Percentiles rank a stretch among this genome's conserved stretches.
These are phyloP conservation scores for Tachycineta bicolor DNA, from an alignment of 2,113 vertebrate genomes.

Conservation along the genomic window DNA sequence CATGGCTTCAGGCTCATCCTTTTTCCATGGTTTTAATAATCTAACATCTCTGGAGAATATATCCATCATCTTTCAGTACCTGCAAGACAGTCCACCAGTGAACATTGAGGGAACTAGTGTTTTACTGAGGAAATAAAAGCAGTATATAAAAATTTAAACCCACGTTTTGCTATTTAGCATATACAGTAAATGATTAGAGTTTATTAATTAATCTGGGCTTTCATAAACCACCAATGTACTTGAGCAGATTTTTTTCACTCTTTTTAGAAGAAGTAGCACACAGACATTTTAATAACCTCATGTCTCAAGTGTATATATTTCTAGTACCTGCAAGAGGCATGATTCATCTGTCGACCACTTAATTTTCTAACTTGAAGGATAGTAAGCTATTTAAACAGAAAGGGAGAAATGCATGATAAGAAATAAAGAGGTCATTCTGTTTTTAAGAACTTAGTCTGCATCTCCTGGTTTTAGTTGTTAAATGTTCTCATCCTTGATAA, in stretches of 20 bases:
- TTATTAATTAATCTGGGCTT: constrained; percentile 46
- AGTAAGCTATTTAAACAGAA: constrained; percentile 27
- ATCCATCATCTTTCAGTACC: neutral
- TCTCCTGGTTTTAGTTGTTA: neutral
- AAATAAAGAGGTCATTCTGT: constrained; percentile 19
- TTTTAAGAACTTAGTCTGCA: constrained; percentile 2
- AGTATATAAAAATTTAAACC: neutral
- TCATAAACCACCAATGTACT: constrained; percentile 11
- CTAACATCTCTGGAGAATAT: neutral
- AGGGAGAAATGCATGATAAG: neutral
- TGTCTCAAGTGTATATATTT: neutral
- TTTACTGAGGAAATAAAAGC: neutral
- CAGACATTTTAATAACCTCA: constrained; percentile 46
- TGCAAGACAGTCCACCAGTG: neutral
- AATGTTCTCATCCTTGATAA: neutral
- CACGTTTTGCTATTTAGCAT: neutral
- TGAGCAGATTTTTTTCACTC: neutral
- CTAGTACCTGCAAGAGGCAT: neutral
- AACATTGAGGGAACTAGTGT: neutral
- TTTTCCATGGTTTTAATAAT: neutral
- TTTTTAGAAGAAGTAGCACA: constrained; percentile 17
- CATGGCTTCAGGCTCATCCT: neutral
- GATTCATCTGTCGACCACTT: neutral
- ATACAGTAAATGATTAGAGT: neutral
- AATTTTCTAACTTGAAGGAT: constrained; percentile 26